Evolutionary conservation across 1,140 invertebrate species (phyloP).

Genomic region (Melipona quadrifasciata): DNA sequence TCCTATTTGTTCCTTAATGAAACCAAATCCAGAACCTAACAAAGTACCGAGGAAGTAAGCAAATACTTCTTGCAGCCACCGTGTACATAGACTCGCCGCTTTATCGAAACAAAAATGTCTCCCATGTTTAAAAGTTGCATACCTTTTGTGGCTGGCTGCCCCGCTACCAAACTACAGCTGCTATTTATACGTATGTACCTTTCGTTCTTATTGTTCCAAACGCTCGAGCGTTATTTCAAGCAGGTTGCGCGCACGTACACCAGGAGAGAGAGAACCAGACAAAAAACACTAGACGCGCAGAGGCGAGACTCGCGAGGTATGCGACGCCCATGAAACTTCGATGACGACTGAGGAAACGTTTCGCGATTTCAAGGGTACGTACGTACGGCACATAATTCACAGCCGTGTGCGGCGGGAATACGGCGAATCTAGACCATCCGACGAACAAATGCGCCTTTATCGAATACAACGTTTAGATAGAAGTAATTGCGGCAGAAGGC

Average conservation of each 20-base stretch:
- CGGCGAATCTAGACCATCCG: background rate
- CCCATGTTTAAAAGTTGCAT: background rate
- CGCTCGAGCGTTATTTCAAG: background rate
- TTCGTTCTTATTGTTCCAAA: background rate
- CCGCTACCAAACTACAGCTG: background rate
- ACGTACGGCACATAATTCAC: background rate
- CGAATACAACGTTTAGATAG: background rate
- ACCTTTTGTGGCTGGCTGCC: background rate
- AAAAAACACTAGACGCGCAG: background rate
- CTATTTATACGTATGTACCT: background rate
- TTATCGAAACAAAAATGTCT: background rate
- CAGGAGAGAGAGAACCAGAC: no score
- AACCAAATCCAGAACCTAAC: no score
- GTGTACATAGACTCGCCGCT: background rate
- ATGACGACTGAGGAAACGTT: background rate
- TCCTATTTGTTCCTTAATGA: no score
- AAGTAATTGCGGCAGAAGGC: background rate
- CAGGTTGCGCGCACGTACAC: no score
- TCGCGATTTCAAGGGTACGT: background rate
- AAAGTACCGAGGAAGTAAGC: no score
- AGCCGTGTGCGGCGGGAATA: background rate
- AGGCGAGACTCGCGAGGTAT: background rate
- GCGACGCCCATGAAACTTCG: conserved; percentile 14
- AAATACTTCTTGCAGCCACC: no score
- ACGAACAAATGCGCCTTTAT: conserved; percentile 4